Evolutionary conservation across 2,113 vertebrate species (phyloP).

Genomic region (Seriola rivoliana): DNA sequence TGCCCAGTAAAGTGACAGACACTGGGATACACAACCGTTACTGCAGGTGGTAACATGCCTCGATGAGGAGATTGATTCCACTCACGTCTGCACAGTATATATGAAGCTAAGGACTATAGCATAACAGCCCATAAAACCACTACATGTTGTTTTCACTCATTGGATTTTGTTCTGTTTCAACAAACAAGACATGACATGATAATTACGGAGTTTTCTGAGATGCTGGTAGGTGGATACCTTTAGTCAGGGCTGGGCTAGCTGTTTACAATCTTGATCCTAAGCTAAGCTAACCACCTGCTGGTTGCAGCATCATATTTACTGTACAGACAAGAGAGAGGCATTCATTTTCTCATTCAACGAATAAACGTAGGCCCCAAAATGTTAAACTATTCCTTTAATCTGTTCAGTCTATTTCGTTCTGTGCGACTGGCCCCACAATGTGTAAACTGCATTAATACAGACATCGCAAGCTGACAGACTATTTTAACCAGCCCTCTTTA

Average conservation of each 20-base stretch:
- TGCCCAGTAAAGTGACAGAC: neutral
- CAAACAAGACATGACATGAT: neutral
- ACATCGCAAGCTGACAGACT: neutral
- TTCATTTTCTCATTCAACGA: neutral
- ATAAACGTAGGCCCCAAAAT: neutral
- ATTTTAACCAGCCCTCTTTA: neutral
- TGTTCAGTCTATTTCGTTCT: neutral
- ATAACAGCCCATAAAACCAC: neutral
- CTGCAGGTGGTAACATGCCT: neutral
- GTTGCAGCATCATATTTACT: neutral
- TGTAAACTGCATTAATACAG: constrained; percentile 3
- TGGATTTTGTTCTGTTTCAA: neutral
- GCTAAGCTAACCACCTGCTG: no score
- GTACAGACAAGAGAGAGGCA: neutral
- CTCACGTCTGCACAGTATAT: neutral
- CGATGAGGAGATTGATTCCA: neutral
- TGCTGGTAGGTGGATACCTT: neutral
- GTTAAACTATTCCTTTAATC: neutral
- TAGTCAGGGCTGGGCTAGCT: no score
- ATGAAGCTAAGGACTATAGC: neutral
- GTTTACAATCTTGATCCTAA: no score
- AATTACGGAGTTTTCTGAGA: neutral
- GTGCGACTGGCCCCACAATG: neutral
- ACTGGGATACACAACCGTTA: neutral
- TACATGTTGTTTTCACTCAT: neutral